Base-by-base conservation (phyloP, 2,797 vertebrate genomes). In the Gymnoscopelus braueri region DNA sequence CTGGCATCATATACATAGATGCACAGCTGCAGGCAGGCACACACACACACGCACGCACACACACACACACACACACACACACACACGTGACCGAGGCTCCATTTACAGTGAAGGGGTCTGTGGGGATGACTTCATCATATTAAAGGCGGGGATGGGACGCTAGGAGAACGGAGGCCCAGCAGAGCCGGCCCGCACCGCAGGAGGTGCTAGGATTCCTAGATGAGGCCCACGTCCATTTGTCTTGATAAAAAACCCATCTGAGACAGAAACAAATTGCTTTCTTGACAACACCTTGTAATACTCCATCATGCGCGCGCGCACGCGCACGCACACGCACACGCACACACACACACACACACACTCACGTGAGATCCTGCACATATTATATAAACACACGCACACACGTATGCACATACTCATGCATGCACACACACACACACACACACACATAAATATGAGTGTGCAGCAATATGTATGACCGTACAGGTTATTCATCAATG, bases 191-290 rank as follows among this genome's bases (percentile, higher is more conserved):
- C 47, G 49, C 73, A 61, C 79, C 53, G 35, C 52, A 14, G 69
- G 69, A 78, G 69, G 78, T 12, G 68, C 70, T 56, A 75, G 39
- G 80, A 80, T 84, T 87, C 84, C 83, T 65, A 80, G 75, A 91
- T 84, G 86, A 85, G 88, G 77, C 83, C 75, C 57, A 56, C 35
- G 80, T 87, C 88, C 68, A 90, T 91, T 91, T 89, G 88, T 91
- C 90, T 89, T 86, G 86, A 91, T 91, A 88, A 88, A 89, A 88
- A 88, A 60, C 55, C 56, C 88, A 84, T 88, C 80, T 65, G 77
- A 90, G 87, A 87, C 89, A 86, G 89, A 89, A 91, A 92, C 88
- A 92, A 92, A 93, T 92, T 90, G 89, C 86, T 92, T 92, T 92
- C 87, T 91, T 91, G 90, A 92, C 88, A 92, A 92, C 89, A 88